A percentile compares a stretch with the other conserved stretches of the same genome.
Evolutionary conservation across 2,113 vertebrate genomes (phyloP).

Genomic region (Actenoides hombroni): DNA sequence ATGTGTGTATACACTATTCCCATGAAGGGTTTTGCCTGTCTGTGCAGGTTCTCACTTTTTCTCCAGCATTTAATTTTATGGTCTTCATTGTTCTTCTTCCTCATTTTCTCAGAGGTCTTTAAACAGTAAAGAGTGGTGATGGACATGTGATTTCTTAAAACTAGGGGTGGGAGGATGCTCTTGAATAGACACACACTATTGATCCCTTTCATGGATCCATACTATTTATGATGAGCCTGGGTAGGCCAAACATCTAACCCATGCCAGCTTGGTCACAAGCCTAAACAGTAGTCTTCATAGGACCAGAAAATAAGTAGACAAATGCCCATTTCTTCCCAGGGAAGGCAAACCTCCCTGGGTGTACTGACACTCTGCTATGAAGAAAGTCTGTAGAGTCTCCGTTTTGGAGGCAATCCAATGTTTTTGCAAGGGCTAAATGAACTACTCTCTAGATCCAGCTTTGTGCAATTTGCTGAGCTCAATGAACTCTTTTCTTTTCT

Average conservation of each 20-base stretch:
- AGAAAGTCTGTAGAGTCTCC: conserved; percentile 34
- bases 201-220: background rate
- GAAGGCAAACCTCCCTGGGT: conserved; percentile 25
- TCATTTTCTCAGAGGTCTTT: background rate
- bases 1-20: background rate
- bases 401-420: conserved; percentile 54
- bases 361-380: conserved; percentile 14
- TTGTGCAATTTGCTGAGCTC: conserved; percentile 40
- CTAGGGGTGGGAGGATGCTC: background rate
- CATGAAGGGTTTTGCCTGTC: background rate
- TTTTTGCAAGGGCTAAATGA: conserved; percentile 52
- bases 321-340: conserved; percentile 41
- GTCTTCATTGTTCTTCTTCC: background rate
- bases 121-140: background rate
- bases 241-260: background rate
- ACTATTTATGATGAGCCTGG: background rate
- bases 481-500: conserved; percentile 1
- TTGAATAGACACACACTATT: background rate
- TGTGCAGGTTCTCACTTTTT: background rate
- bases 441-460: conserved; percentile 37
- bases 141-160: background rate
- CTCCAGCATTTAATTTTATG: background rate
- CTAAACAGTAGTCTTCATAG: background rate
- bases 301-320: conserved; percentile 21
- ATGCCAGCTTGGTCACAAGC: background rate